Evolutionary conservation across 1,140 invertebrate genomes (phyloP), one percentile per base, ranked within the genome.

Genomic region (Lucilia cuprina): DNA sequence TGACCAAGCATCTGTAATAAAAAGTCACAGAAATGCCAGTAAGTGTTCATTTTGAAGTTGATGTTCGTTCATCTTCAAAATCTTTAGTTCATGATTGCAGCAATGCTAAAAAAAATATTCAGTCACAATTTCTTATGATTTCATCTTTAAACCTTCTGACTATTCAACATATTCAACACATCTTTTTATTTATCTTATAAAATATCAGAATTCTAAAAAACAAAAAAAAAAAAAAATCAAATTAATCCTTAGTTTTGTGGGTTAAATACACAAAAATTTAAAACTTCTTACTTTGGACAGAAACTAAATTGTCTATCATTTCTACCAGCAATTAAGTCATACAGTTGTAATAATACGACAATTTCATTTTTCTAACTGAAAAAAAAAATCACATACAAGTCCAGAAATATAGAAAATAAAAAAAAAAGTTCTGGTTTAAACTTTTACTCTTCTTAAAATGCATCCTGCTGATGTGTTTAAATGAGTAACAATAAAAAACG

Each of bases 381-480:
- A 60, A 60, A 60, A 60, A n/a, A n/a, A n/a, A n/a, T n/a, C 5
- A 13, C 13, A 10, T 5, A 60, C 3, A 60, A 60, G 14, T 17
- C 12, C 13, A 60, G n/a, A n/a, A 60, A 60, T 2, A 14, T 10
- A 3, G n/a, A 60, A 12, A 55, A 12, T n/a, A 55, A 65, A 65
- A 21, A 65, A 70, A 21, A 19, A 70, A 70, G 1, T 70, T 70
- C 8, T 21, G n/a, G n/a, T 2, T 21, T 21, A 2, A 70, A 70
- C 65, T 70, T 70, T 70, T 21, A 13, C 55, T 60, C 13, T 60
- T 60, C n/a, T 5, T 70, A 70, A 70, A 70, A 5, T 70, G n/a
- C 19, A 70, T 70, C 65, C 65, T 70, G 65, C 21, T 70, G 65
- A 70, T 70, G 65, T 21, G n/a, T 70, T 70, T 19, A 70, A 70